Conservation (phyloP, 2,113 vertebrate genomes). For the Sylvia atricapilla region DNA sequence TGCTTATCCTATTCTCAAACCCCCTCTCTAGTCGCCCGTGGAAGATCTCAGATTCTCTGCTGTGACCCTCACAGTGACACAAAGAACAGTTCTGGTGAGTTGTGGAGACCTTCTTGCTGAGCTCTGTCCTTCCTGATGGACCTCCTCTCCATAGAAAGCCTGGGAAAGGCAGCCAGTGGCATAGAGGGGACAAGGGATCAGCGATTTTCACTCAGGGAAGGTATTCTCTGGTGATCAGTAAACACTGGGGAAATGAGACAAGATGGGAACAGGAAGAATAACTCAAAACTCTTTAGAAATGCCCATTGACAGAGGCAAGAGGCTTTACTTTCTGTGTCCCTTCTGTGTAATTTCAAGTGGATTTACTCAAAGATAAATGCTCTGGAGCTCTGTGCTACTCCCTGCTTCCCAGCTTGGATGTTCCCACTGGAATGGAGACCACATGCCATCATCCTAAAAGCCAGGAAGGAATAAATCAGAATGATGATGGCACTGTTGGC, state of each 20-base stretch:
- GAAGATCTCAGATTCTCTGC: not conserved
- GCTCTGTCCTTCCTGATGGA: not conserved
- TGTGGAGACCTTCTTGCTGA: not conserved
- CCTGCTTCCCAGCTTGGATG: not conserved
- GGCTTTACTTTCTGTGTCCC: not conserved
- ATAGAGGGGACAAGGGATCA: not conserved
- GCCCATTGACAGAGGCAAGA: not conserved
- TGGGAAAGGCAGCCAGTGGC: not conserved
- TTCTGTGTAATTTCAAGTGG: not conserved
- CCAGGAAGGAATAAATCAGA: conserved; percentile 24
- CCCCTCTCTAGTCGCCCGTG: fast-evolving
- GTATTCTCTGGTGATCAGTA: not conserved
- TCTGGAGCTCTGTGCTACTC: not conserved
- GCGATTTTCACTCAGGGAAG: not conserved
- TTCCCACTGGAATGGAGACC: not conserved
- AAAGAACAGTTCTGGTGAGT: not conserved
- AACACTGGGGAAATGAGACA: not conserved
- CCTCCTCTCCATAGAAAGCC: not conserved
- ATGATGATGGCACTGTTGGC: conserved; percentile 30
- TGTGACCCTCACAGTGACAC: not conserved
- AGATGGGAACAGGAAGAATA: not conserved
- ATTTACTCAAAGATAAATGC: not conserved
- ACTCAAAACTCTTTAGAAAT: not conserved
- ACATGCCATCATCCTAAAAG: not conserved
- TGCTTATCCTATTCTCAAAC: not conserved